Base-by-base conservation (phyloP, 1,140 invertebrate species). In the Drosophila kikkawai region DNA sequence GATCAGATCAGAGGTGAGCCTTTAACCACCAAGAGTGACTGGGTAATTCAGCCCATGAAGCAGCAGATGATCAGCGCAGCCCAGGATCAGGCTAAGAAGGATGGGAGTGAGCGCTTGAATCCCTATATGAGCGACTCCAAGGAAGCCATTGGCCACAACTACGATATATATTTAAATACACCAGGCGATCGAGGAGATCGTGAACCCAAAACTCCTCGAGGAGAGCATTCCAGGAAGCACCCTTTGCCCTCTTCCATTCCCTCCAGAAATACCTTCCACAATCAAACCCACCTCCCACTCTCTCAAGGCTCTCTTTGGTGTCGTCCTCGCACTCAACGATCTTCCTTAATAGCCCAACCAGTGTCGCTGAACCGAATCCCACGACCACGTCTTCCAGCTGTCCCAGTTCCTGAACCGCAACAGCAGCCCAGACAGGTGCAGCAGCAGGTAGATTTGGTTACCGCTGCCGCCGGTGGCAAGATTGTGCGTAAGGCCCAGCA, bases 401-500 rank as follows among this genome's bases (percentile, higher is more conserved):
- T 19, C n/a, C 29, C n/a, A 9, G 12, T 19, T 22, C 17, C 56
- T 2, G 6, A 5, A 0, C 12, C 19, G 1, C 29, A n/a, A 7
- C 17, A 7, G 4, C 51, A 56, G 5, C 12, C 34, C 2, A 32
- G 17, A 47, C 39, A 42, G 17, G 12, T 19, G 50, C 4, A n/a
- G n/a, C 37, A 19, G 17, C 1, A 22, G 2, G 1, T 9, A 13
- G 51, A 37, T 1, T 13, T 15, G 13, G 4, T 55, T 0, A 9
- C 9, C 12, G 1, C 4, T 34, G 2, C 2, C 29, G 11, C 45
- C 3, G 22, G 19, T 1, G 39, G 57, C 57, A 9, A 79, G 65
- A 91, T 88, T 11, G 61, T 82, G 1, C 55, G 58, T 1, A 73
- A 60, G 29, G 34, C 47, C 0, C 85, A 88, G 53, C 85, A 88